Conservation (phyloP, 2,888 invertebrate species). For the Hydropsyche betteni region DNA sequence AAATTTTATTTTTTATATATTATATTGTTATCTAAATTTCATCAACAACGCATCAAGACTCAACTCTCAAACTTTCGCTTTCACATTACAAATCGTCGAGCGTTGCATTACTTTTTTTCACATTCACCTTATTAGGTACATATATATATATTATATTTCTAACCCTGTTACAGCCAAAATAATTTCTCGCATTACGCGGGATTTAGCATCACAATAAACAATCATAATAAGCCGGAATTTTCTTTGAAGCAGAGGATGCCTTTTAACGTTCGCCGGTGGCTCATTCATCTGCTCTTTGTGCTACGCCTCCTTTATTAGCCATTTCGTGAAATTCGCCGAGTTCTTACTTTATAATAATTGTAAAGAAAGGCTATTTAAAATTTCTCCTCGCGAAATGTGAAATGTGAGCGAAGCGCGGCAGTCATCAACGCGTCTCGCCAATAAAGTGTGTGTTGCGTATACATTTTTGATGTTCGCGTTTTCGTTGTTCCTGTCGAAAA, state of each 20-base stretch:
- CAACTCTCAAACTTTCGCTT: background rate
- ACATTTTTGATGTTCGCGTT: too few relatives aligned
- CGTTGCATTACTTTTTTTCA: background rate
- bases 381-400: constrained; percentile 3
- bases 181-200: constrained; percentile 27
- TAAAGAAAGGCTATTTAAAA: constrained; percentile 34
- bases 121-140: background rate
- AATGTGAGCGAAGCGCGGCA: too few relatives aligned
- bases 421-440: too few relatives aligned
- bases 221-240: constrained; percentile 39
- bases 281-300: constrained; percentile 38
- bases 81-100: background rate
- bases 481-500: too few relatives aligned
- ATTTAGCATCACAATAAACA: constrained; percentile 39
- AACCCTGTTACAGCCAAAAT: constrained; percentile 1
- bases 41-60: background rate
- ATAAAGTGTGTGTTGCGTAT: too few relatives aligned
- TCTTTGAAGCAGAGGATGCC: constrained; percentile 33
- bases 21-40: too few relatives aligned
- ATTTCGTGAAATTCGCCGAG: constrained; percentile 35
- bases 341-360: constrained; percentile 30
- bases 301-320: constrained; percentile 35
- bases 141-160: background rate
- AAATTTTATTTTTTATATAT: too few relatives aligned
- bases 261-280: constrained; percentile 33